These are phyloP conservation scores for Coelinius sp. DNA, from an alignment of 2,888 invertebrate genomes.

Conservation along the genomic window DNA sequence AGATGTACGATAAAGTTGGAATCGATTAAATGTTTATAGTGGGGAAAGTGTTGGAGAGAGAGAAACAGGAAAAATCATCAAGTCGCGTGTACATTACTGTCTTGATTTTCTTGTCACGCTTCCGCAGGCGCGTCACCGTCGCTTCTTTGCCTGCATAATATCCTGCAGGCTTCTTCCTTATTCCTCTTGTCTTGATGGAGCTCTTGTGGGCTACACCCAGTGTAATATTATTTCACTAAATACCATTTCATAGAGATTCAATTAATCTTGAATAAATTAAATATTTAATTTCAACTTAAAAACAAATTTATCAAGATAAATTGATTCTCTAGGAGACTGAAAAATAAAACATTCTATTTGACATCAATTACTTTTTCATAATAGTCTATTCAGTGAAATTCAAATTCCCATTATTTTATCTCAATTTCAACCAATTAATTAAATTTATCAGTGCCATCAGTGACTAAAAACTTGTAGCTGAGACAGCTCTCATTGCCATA, in stretches of 20 bases:
- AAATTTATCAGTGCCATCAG: neutral
- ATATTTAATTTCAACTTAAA: neutral
- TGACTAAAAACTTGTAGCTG: neutral
- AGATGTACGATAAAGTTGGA: neutral
- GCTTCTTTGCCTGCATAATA: slow-evolving; percentile 57
- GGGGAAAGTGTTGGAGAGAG: neutral
- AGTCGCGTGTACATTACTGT: slow-evolving; percentile 23
- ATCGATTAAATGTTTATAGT: neutral
- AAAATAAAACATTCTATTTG: neutral
- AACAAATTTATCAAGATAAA: neutral
- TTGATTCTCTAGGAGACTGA: neutral
- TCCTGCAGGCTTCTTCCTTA: slow-evolving; percentile 32
- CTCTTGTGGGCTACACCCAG: neutral
- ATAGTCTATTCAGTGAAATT: neutral
- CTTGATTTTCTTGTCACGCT: slow-evolving; percentile 60
- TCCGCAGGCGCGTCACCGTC: slow-evolving; percentile 61
- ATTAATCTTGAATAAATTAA: neutral
- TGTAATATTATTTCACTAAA: neutral
- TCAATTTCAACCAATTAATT: slow-evolving; percentile 2
- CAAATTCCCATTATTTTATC: neutral
- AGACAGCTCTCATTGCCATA: neutral
- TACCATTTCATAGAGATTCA: neutral
- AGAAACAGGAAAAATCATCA: neutral
- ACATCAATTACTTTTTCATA: neutral
- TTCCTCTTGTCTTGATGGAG: slow-evolving; percentile 10